Evolutionary conservation across 2,113 vertebrate species (phyloP), one percentile per base, ranked within the genome.

Genomic region (Talpa occidentalis): DNA sequence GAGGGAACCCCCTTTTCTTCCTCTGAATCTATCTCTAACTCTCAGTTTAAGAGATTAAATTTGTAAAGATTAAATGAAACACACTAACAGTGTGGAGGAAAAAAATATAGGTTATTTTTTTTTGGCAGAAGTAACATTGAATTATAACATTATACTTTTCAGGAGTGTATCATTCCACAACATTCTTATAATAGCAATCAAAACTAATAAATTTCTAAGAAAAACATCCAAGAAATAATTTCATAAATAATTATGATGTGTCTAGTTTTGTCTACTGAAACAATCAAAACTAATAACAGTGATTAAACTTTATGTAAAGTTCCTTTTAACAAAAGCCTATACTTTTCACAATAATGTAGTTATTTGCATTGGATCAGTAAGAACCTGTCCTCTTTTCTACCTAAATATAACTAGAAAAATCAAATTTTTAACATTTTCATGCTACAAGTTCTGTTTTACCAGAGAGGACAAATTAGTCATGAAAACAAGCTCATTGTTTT

Each of bases 241-340:
- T 78, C 49, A 4, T 74, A 60, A 86, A 74, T 74, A 52, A 24
- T 32, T 56, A 22, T 56, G 24, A 47, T 11, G 56, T 66, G 37
- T 35, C 32, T 42, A 60, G 17, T 15, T 85, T 86, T 70, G 32
- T 64, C 24, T 82, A 44, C 62, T 56, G 47, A 90, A 47, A 44
- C 5, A 52, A n/a, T 74, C 10, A 72, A 79, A 66, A 70, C 66
- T 77, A 40, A 10, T 67, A 56, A 54, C 62, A 77, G 22, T 85
- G 37, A 49, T 91, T 72, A 80, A 72, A 54, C 56, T 11, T 47
- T 74, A 69, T 76, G 77, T 16, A 82, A 87, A 62, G 19, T 72
- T 80, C 37, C 24, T 81, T 79, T 79, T 73, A 82, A 69, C 69
- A 91, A 93, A 94, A 42, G 44, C 9, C n/a, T 76, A 80, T 85